Evolutionary conservation across 1,140 invertebrate genomes (phyloP), one percentile per base, ranked within the genome.

Genomic region (Tetramorium alpestre): DNA sequence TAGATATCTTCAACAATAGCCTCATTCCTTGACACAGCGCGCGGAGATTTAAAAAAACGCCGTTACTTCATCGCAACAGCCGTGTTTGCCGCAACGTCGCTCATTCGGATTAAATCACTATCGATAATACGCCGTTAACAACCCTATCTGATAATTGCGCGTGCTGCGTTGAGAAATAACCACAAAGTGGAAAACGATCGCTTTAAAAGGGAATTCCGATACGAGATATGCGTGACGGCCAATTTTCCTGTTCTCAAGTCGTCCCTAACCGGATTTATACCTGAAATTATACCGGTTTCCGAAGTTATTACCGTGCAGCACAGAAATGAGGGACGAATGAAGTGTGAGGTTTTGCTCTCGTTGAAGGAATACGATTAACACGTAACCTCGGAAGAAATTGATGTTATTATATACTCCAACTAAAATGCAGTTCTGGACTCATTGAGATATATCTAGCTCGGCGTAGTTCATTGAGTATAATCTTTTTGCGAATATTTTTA

Each of bases 181-280:
- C 70, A 33, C 69, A 84, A 84, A 84, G 69, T 75, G 80, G 80
- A 75, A 84, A 84, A 84, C 54, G 69, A 84, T 75, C 69, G 69
- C 62, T 60, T 84, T 22, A 62, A 84, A 84, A 60, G 80, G 51
- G 69, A 60, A 75, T 84, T 60, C 44, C 80, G 80, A 82, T 73
- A 47, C 41, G 67, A 84, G 69, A 75, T 60, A 60, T 18, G 80
- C 67, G 69, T 60, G 69, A 84, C 69, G 69, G 80, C n/a, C 69
- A 84, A 75, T 84, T 75, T 84, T 62, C 80, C 80, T 84, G 69
- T 84, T 84, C 80, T 84, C 80, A 56, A 54, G 44, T 82, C 67
- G 54, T 60, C 38, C 67, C 67, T 75, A 75, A 84, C 80, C 69
- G 80, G 80, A 84, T 84, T 84, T 75, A 38, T 84, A 75, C 54